These are phyloP conservation scores for Brachionus paranguensis DNA, from an alignment of 1,140 invertebrate species.

Conservation along the genomic window DNA sequence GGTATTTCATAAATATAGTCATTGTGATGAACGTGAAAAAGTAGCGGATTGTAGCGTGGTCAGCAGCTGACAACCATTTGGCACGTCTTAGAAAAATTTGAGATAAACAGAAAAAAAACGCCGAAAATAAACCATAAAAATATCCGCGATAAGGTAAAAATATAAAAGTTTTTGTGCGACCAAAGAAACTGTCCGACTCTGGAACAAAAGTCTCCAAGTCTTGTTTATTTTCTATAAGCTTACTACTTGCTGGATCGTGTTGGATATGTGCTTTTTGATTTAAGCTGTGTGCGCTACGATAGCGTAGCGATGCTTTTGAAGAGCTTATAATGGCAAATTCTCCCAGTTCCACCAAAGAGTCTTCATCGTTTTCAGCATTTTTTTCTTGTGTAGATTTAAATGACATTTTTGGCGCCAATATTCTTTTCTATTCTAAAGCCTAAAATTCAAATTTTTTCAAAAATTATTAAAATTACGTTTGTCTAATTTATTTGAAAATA, in stretches of 20 bases:
- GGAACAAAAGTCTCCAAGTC: not conserved
- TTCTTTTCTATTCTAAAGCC: not conserved
- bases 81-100: slow-evolving; percentile 5
- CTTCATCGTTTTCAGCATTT: not conserved
- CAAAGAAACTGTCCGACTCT: not conserved
- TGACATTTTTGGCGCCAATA: not conserved
- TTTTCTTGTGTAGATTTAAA: not conserved
- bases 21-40: not conserved
- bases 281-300: not conserved
- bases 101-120: slow-evolving; percentile 21
- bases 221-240: not conserved
- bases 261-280: not conserved
- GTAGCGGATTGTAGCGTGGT: slow-evolving; percentile 23
- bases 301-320: slow-evolving; percentile 19
- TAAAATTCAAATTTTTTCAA: not conserved
- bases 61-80: not conserved
- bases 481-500: not conserved
- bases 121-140: not conserved
- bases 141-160: slow-evolving; percentile 9
- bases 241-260: not conserved
- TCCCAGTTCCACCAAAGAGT: slow-evolving; percentile 11
- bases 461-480: not conserved
- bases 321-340: slow-evolving; percentile 2
- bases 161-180: not conserved
- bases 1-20: slow-evolving; percentile 6